phyloP scores from a whole-genome alignment of 2,797 vertebrate species.

The Hyperoplus immaculatus region DNA sequence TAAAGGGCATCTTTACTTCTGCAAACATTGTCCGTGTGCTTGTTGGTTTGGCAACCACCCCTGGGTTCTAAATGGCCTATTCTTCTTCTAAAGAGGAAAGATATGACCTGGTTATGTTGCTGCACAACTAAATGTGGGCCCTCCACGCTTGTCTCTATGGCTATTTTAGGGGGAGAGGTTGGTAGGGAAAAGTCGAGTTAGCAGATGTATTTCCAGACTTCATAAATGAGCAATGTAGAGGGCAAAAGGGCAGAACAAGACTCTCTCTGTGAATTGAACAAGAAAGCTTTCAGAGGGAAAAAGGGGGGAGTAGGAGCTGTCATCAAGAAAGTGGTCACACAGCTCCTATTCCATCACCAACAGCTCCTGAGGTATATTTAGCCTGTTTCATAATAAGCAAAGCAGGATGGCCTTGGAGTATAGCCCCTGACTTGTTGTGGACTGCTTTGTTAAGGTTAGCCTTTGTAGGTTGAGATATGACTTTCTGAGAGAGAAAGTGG shows the following conservation, averaged over 20 bases:
- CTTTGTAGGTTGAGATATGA: constrained; percentile 11
- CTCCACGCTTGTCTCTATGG: constrained; percentile 37
- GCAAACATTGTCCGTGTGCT: constrained; percentile 5
- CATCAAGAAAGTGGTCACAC: constrained; percentile 48
- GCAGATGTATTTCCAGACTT: constrained; percentile 72
- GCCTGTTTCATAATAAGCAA: constrained; percentile 38
- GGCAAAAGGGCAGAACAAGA: constrained; percentile 58
- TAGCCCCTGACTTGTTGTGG: constrained; percentile 7
- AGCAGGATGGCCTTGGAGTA: constrained; percentile 14
- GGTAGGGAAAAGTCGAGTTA: constrained; percentile 64
- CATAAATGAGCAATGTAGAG: constrained; percentile 69
- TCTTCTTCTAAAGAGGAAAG: constrained; percentile 47
- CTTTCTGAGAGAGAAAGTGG: constrained; percentile 23
- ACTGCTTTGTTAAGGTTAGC: constrained; percentile 36
- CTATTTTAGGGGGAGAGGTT: constrained; percentile 66
- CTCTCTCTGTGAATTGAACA: constrained; percentile 32
- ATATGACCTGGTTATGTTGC: constrained; percentile 70
- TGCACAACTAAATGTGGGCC: constrained; percentile 42
- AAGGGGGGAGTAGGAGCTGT: constrained; percentile 3
- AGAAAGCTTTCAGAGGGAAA: constrained; percentile 12
- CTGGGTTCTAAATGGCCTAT: constrained; percentile 47
- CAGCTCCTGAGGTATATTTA: constrained; percentile 18
- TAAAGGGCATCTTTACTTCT: constrained; percentile 43
- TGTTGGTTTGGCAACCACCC: constrained; percentile 45
- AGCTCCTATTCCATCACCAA: constrained; percentile 22